Evolutionary conservation across 1,140 invertebrate genomes (phyloP).

Genomic region (Agraylea sexmaculata): DNA sequence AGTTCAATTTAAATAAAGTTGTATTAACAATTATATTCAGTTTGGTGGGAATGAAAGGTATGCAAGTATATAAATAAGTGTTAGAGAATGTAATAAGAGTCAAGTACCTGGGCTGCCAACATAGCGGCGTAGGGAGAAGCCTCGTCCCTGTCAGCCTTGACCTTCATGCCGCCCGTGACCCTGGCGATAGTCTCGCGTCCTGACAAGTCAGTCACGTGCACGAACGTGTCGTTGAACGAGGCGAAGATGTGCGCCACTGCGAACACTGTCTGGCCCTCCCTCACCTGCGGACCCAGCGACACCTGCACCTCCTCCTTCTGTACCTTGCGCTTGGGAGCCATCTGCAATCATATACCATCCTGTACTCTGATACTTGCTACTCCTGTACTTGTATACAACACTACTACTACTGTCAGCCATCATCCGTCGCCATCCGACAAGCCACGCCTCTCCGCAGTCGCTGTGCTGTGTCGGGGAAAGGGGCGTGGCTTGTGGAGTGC

Average conservation of each 20-base stretch:
- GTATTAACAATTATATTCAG: constrained; percentile 1
- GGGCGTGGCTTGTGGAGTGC: background rate
- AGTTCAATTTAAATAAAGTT: constrained; percentile 1
- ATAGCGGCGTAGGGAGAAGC: constrained; percentile 99
- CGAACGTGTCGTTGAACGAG: constrained; percentile 99
- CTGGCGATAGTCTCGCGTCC: constrained; percentile 97
- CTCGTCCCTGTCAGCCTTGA: constrained; percentile 99
- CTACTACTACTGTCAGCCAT: constrained; percentile 3
- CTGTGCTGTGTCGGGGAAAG: background rate
- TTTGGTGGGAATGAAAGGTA: no score
- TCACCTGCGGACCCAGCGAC: constrained; percentile 90
- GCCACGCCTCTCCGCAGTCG: background rate
- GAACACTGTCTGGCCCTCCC: constrained; percentile 95
- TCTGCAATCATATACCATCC: constrained; percentile 30
- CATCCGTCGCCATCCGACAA: background rate
- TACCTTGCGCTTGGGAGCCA: constrained; percentile 96
- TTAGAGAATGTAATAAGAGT: background rate
- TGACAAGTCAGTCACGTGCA: constrained; percentile 98
- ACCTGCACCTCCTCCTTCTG: constrained; percentile 95
- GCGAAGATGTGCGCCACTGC: constrained; percentile 99
- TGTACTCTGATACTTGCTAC: no score
- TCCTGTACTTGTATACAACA: background rate
- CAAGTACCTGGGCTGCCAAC: constrained; percentile 91
- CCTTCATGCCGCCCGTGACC: constrained; percentile 99
- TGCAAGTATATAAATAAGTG: background rate